These are phyloP conservation scores for Steinernema scapterisci DNA, from an alignment of 2,888 invertebrate genomes.

Conservation along the genomic window DNA sequence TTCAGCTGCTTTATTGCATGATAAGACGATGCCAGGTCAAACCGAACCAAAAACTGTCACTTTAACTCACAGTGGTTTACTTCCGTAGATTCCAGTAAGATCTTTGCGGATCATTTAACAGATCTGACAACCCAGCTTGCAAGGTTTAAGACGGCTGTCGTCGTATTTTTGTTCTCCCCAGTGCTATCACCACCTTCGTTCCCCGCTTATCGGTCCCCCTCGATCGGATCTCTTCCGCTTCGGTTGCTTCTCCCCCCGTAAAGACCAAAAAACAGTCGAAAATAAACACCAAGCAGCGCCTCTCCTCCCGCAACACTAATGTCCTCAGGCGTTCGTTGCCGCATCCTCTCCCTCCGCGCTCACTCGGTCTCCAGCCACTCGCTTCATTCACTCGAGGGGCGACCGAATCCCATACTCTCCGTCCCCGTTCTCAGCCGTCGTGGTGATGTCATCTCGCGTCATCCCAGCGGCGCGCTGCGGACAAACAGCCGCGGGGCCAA, in stretches of 20 bases:
- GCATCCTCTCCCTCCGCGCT: neutral
- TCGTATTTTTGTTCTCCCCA: neutral
- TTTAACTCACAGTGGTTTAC: no score
- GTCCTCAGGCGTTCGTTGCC: neutral
- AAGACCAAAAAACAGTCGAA: constrained; percentile 4
- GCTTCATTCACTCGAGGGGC: neutral
- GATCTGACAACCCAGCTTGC: neutral
- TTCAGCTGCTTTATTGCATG: no score
- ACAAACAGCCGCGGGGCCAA: constrained; percentile 9
- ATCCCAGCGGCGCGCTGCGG: neutral
- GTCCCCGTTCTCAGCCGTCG: neutral
- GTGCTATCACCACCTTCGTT: neutral
- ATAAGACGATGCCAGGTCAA: no score
- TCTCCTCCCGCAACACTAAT: neutral
- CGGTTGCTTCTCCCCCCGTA: neutral
- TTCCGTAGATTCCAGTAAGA: no score
- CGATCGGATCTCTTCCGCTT: neutral
- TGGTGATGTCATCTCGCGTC: neutral
- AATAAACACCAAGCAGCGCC: neutral
- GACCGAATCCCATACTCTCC: no score
- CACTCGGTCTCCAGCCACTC: neutral
- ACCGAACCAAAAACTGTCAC: no score
- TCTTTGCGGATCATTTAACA: neutral
- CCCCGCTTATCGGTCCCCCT: neutral
- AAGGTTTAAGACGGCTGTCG: no score